Evolutionary conservation across 2,113 vertebrate species (phyloP).

Genomic region (Heterotis niloticus): DNA sequence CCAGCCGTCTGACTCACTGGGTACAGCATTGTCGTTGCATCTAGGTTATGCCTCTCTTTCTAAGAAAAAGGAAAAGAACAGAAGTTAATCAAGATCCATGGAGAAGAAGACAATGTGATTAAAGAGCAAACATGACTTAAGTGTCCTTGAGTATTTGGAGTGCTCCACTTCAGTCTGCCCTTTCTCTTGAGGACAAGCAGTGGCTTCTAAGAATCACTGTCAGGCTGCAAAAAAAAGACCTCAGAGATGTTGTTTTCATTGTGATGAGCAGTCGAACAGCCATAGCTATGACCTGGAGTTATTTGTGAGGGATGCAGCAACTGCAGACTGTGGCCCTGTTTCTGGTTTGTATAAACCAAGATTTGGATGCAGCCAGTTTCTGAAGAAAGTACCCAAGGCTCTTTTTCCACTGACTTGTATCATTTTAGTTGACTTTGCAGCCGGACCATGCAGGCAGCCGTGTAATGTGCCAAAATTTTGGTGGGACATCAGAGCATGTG

Average conservation of each 20-base stretch:
- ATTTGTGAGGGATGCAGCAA: not conserved
- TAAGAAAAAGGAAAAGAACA: not conserved
- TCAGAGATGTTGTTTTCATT: not conserved
- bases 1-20: not conserved
- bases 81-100: not conserved
- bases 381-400: not conserved
- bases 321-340: not conserved
- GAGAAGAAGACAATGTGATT: not conserved
- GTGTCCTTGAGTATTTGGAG: not conserved
- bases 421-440: not conserved
- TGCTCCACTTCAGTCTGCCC: not conserved
- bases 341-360: not conserved
- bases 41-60: not conserved
- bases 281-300: not conserved
- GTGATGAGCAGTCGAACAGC: not conserved
- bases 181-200: not conserved
- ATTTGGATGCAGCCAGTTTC: not conserved
- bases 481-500: too few species aligned
- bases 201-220: not conserved
- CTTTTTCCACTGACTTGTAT: not conserved
- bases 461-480: too few species aligned
- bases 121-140: constrained; percentile 5
- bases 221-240: not conserved
- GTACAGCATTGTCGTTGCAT: not conserved
- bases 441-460: too few species aligned